These are phyloP conservation scores for Phyto melanocephala DNA, from an alignment of 2,888 invertebrate species.

Conservation along the genomic window DNA sequence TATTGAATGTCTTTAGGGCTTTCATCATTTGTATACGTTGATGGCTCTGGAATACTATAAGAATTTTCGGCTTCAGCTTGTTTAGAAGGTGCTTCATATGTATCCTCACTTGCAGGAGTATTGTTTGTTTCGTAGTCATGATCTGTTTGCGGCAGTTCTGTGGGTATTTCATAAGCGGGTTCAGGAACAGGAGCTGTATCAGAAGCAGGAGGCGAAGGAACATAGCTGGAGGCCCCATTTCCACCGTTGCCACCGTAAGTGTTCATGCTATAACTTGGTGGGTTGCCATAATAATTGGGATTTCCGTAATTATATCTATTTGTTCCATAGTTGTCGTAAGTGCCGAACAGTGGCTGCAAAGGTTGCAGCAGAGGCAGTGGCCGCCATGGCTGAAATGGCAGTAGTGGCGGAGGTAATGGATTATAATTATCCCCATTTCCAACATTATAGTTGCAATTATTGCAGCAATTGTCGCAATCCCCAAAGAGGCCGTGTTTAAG, in stretches of 20 bases:
- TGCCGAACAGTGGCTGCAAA: constrained; percentile 35
- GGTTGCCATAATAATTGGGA: constrained; percentile 11
- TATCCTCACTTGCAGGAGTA: neutral
- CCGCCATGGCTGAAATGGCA: constrained; percentile 27
- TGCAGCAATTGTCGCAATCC: constrained; percentile 10
- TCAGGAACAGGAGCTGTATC: neutral
- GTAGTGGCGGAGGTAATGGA: neutral
- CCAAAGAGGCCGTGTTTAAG: constrained; percentile 42
- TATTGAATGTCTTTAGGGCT: neutral
- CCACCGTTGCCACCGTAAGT: neutral
- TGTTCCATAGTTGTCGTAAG: constrained; percentile 5
- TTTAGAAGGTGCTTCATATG: neutral
- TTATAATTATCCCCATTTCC: constrained; percentile 11
- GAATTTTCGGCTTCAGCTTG: neutral
- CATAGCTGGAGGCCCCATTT: neutral
- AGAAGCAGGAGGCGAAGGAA: neutral
- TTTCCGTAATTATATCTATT: neutral
- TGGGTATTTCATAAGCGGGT: neutral
- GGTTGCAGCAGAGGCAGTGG: constrained; percentile 14
- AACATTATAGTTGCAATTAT: constrained; percentile 34
- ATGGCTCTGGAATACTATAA: neutral
- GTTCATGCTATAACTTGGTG: neutral
- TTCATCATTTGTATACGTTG: neutral
- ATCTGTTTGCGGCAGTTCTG: neutral
- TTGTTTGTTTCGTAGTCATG: neutral